phyloP scores from a whole-genome alignment of 2,797 vertebrate species.

The Premnoplex brunnescens region DNA sequence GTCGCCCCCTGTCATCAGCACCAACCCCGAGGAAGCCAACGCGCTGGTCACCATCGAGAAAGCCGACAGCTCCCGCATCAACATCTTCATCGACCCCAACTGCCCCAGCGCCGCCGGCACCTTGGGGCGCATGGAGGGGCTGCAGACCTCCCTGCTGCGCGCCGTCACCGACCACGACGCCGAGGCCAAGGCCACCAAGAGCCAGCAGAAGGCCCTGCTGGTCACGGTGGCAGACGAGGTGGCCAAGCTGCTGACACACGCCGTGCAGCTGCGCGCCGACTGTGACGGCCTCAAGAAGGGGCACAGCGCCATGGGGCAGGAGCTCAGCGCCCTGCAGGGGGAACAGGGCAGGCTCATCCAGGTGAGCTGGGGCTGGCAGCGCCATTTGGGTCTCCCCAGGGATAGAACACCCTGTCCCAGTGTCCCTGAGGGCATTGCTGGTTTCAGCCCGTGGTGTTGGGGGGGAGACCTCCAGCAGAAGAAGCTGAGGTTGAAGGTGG shows the following conservation, averaged over 20 bases:
- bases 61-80: constrained; percentile 91
- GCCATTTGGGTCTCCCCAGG: fast-evolving
- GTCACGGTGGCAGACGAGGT: constrained; percentile 90
- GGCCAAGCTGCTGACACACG: constrained; percentile 87
- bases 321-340: constrained; percentile 87
- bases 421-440: background rate
- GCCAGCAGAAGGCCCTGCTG: constrained; percentile 87
- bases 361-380: constrained; percentile 73
- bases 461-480: background rate
- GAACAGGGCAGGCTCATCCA: constrained; percentile 94
- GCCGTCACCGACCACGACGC: constrained; percentile 85
- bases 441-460: background rate
- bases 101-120: constrained; percentile 89
- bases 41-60: constrained; percentile 95
- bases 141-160: constrained; percentile 89
- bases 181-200: constrained; percentile 83
- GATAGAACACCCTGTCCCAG: fast-evolving
- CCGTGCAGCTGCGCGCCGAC: constrained; percentile 89
- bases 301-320: constrained; percentile 88
- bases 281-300: constrained; percentile 87
- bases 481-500: background rate
- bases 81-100: constrained; percentile 97
- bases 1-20: constrained; percentile 88
- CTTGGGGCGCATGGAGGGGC: constrained; percentile 88
- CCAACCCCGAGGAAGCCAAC: constrained; percentile 90